A percentile compares a stretch with the other conserved stretches of the same genome.
These are phyloP conservation scores for Delia radicum DNA, from an alignment of 1,140 invertebrate genomes.

Conservation along the genomic window DNA sequence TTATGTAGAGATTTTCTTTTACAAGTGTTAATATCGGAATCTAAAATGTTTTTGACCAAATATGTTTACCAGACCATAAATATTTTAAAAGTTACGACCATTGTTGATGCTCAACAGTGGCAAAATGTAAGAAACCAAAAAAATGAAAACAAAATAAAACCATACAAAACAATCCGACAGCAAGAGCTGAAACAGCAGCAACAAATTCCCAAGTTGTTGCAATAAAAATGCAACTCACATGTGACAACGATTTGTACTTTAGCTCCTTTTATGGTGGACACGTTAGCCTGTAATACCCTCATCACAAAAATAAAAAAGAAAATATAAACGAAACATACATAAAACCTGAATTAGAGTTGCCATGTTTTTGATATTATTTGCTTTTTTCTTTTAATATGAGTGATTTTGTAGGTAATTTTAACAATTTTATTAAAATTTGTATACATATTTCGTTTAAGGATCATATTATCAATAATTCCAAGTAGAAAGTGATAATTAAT, in stretches of 20 bases:
- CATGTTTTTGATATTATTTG: too few species aligned
- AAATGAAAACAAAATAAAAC: not conserved
- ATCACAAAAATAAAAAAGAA: conserved; percentile 6
- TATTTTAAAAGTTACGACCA: not conserved
- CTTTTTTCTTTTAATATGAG: too few species aligned
- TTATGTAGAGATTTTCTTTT: not conserved
- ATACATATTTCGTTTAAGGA: too few species aligned
- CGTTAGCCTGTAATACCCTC: conserved; percentile 16
- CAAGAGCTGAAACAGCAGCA: not conserved
- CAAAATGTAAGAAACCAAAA: conserved; percentile 4
- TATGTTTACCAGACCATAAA: conserved; percentile 1
- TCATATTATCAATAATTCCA: too few species aligned
- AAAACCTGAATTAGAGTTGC: too few species aligned
- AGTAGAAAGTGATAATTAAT: too few species aligned
- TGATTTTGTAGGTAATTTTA: too few species aligned
- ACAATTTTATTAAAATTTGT: too few species aligned
- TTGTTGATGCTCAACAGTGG: not conserved
- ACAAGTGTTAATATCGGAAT: conserved; percentile 29
- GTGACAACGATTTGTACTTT: conserved; percentile 57
- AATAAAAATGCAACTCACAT: conserved; percentile 57
- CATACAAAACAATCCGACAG: not conserved
- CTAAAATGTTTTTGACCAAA: conserved; percentile 29
- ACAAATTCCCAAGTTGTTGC: conserved; percentile 50
- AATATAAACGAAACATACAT: too few species aligned
- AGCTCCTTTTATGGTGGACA: conserved; percentile 50